phyloP scores from a whole-genome alignment of 2,113 vertebrate species.

The Channa argus region DNA sequence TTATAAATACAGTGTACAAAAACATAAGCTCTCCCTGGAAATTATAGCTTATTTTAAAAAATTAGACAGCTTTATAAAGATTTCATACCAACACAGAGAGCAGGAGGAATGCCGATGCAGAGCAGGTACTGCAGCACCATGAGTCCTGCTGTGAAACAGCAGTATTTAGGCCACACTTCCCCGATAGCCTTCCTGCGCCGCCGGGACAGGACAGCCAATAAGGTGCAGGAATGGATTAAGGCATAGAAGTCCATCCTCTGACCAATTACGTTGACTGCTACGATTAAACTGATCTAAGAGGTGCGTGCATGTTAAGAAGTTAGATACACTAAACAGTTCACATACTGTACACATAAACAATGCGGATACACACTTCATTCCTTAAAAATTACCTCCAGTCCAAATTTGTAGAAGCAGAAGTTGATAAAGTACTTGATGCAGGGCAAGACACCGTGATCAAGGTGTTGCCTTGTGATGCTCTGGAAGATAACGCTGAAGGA shows the following conservation, averaged over 20 bases:
- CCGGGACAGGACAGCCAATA: constrained; percentile 79
- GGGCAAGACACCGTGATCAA: constrained; percentile 74
- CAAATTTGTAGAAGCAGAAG: constrained; percentile 84
- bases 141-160: constrained; percentile 84
- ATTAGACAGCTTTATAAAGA: neutral
- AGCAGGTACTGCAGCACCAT: constrained; percentile 84
- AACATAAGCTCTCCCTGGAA: too few species aligned
- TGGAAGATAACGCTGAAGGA: constrained; percentile 69
- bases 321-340: neutral
- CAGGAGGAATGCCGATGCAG: constrained; percentile 84
- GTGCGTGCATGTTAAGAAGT: neutral
- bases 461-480: constrained; percentile 69
- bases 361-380: neutral
- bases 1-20: too few species aligned
- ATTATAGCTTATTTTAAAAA: neutral
- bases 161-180: constrained; percentile 86
- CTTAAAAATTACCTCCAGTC: constrained; percentile 78
- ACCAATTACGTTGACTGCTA: constrained; percentile 81
- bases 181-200: constrained; percentile 84
- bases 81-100: constrained; percentile 79
- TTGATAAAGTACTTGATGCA: constrained; percentile 82
- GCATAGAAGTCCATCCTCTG: constrained; percentile 84
- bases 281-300: constrained; percentile 79
- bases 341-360: neutral
- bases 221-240: constrained; percentile 75